These are phyloP conservation scores for Paraescarpia echinospica DNA, from an alignment of 1,140 invertebrate species.

Conservation along the genomic window DNA sequence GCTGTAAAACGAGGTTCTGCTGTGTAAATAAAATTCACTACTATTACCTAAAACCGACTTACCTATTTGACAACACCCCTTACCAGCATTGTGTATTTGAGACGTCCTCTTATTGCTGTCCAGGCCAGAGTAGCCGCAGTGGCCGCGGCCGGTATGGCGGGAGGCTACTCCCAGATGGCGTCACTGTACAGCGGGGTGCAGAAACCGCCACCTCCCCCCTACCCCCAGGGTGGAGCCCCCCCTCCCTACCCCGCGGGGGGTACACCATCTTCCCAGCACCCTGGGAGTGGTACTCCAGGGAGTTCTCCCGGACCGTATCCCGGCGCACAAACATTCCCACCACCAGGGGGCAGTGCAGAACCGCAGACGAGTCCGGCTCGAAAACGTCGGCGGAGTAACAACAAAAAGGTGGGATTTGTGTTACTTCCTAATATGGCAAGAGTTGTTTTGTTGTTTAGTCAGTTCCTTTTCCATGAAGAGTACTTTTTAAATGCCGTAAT, in stretches of 20 bases:
- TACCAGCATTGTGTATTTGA: not conserved
- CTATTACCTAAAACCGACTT: not conserved
- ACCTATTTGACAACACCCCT: not conserved
- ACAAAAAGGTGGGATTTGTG: not conserved
- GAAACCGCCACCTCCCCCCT: not conserved
- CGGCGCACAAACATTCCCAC: not conserved
- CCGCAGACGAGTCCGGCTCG: not conserved
- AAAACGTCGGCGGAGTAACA: not conserved
- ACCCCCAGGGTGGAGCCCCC: not conserved
- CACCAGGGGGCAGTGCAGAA: not conserved
- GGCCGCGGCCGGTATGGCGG: conserved; percentile 9
- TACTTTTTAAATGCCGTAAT: too few species aligned
- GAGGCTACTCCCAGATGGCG: not conserved
- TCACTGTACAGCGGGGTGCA: not conserved
- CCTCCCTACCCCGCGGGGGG: not conserved
- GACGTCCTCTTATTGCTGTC: not conserved
- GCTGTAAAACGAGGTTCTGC: too few species aligned
- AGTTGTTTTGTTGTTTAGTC: not conserved
- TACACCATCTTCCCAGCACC: not conserved
- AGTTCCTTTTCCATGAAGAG: too few species aligned
- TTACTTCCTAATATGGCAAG: not conserved
- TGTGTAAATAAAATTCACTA: too few species aligned
- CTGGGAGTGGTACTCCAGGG: not conserved
- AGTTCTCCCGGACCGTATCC: not conserved
- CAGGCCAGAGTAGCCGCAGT: not conserved